These are phyloP conservation scores for Cepaea hortensis DNA, from an alignment of 2,888 invertebrate species.

Conservation along the genomic window DNA sequence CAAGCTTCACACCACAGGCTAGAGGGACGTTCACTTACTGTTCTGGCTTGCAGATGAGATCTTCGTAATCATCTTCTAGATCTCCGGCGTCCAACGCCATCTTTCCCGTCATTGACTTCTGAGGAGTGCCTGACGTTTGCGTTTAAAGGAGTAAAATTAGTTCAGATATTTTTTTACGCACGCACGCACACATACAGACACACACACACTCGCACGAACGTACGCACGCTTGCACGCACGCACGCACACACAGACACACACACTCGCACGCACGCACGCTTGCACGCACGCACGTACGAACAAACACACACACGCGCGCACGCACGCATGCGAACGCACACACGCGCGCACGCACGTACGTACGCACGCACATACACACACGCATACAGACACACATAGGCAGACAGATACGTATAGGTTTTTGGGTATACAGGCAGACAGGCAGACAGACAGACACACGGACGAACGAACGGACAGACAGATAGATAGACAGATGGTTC, in stretches of 20 bases:
- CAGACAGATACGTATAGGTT: background rate
- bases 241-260: no score
- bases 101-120: conserved; percentile 11
- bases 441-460: no score
- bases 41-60: conserved; percentile 50
- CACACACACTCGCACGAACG: no score
- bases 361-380: no score
- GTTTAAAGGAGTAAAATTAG: background rate
- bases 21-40: conserved; percentile 41
- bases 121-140: conserved; percentile 14
- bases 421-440: background rate
- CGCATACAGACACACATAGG: no score
- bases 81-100: conserved; percentile 21
- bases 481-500: no score
- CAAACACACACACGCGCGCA: no score
- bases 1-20: background rate
- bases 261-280: background rate
- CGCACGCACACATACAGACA: background rate
- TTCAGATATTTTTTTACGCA: background rate
- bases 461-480: no score
- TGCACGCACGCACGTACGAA: background rate
- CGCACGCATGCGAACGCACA: background rate
- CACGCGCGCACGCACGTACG: no score
- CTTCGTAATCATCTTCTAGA: conserved; percentile 46
- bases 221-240: no score